Evolutionary conservation across 2,888 invertebrate species (phyloP).

Genomic region (Caenorhabditis japonica): DNA sequence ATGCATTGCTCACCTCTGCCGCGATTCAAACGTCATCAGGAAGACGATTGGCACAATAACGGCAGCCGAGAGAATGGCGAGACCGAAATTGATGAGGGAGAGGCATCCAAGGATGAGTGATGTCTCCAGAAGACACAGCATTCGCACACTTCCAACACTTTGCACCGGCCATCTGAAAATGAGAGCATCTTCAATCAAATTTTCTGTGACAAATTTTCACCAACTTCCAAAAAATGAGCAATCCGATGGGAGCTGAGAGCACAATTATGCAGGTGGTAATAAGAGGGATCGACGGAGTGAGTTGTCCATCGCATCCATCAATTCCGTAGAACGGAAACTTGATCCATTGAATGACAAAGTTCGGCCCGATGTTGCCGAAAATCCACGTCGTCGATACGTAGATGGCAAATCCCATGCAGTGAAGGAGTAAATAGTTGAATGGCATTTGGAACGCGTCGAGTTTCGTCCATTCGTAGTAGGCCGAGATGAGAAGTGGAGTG

Average conservation of each 20-base stretch:
- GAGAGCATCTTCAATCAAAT: neutral
- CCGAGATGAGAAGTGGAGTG: constrained; percentile 64
- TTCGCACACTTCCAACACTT: constrained; percentile 21
- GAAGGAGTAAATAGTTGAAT: constrained; percentile 10
- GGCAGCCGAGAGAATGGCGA: constrained; percentile 48
- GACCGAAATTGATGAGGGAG: constrained; percentile 66
- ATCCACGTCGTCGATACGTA: constrained; percentile 15
- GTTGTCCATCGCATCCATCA: constrained; percentile 24
- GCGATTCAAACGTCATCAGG: constrained; percentile 31
- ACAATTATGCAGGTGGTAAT: constrained; percentile 1
- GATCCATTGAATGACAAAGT: constrained; percentile 9
- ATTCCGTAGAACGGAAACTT: constrained; percentile 18
- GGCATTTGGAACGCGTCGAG: constrained; percentile 39
- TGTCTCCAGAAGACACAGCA: constrained; percentile 48
- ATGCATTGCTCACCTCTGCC: constrained; percentile 24
- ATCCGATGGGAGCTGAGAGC: constrained; percentile 15
- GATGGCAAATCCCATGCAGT: constrained; percentile 23
- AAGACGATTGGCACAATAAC: constrained; percentile 48
- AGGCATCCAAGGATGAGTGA: constrained; percentile 59
- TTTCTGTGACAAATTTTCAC: neutral
- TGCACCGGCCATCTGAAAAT: constrained; percentile 14
- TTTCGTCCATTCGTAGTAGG: constrained; percentile 56
- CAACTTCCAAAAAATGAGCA: constrained; percentile 11
- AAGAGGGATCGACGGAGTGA: constrained; percentile 5
- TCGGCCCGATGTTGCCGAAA: constrained; percentile 11